Base-by-base conservation (phyloP, 2,113 vertebrate species). In the Corythoichthys haematopterus region DNA sequence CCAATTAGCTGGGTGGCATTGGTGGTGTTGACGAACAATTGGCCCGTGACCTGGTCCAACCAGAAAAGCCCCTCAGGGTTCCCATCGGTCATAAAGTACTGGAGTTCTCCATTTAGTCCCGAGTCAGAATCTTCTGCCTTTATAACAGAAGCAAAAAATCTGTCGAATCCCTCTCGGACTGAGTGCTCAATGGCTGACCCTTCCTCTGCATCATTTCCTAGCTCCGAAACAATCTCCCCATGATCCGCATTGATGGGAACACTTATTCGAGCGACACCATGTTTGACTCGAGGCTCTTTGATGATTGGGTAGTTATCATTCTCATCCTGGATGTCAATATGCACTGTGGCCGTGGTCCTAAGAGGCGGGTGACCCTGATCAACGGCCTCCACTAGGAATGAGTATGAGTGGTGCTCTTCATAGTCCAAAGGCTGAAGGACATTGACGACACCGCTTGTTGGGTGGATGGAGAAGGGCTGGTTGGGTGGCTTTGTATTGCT, bases 271-370 rank as follows among this genome's bases (percentile, higher is more conserved):
- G 93, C 94, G 10, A 72, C 63, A 0, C 94, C 94, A 33, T 86
- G 90, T 20, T 87, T 90, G 8, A 94, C 88, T 1, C 6, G 75
- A 0, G 96, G 96, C 0, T 84, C 73, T 0, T 81, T 89, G 74
- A 99, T 90, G 46, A 94, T 1, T 0, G 96, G 96, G 1, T 81
- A 71, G 0, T 98, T 98, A 81, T 99, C 97, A 0, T 99, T 99
- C 60, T 40, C 80, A 68, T 98, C 96, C 0, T 93, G 88, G 36
- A 98, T 71, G 36, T 81, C 77, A 40, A 98, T 85, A 47, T 89
- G 74, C 48, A 99, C 80, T 0, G 91, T 92, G 69, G 92, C 77
- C 0, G 90, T 95, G 65, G 93, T 91, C 0, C 87, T 85, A 63
- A 96, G 89, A 33, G 68, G 89, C 0, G 95, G 96, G 4, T 93